These are phyloP conservation scores for Morinoia aosen DNA, from an alignment of 2,888 invertebrate genomes.

Conservation along the genomic window DNA sequence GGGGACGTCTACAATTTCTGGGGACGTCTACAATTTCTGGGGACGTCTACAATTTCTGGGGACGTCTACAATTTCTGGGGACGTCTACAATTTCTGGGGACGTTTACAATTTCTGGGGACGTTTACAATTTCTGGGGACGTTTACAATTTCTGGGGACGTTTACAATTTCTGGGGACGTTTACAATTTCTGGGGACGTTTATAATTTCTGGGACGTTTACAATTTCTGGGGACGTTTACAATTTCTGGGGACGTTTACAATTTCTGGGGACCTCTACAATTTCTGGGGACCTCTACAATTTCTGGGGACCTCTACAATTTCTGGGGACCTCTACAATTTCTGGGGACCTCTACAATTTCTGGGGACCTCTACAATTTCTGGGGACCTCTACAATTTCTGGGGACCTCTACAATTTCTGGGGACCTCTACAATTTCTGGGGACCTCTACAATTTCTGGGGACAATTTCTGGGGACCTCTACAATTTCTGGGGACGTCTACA, in stretches of 20 bases:
- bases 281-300: background rate
- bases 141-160: background rate
- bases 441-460: background rate
- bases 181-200: background rate
- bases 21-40: background rate
- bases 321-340: background rate
- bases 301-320: background rate
- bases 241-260: background rate
- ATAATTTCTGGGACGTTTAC: no score
- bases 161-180: background rate
- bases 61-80: background rate
- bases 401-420: background rate
- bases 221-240: background rate
- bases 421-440: background rate
- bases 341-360: background rate
- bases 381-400: background rate
- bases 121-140: background rate
- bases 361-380: background rate
- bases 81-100: background rate
- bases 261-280: background rate
- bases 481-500: constrained; percentile 41
- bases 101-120: background rate
- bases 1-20: background rate
- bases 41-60: background rate
- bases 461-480: no score